Percentiles rank a stretch among this genome's conserved stretches.
Evolutionary conservation across 2,113 vertebrate genomes (phyloP).

Genomic region (Irena cyanogastra): DNA sequence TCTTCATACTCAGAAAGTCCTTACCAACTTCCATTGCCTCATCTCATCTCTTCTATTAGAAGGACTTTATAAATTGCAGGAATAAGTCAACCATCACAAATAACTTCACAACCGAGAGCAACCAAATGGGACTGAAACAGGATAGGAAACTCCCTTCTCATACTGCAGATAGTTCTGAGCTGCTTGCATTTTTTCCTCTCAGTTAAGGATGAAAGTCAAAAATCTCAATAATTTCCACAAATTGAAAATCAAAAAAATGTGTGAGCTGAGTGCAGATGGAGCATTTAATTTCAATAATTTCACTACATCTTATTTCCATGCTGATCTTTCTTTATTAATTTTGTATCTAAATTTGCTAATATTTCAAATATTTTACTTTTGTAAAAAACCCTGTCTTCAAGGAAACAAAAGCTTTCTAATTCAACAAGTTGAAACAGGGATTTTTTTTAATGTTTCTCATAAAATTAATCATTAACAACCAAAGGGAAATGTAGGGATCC

Average conservation of each 20-base stretch:
- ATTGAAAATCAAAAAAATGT: neutral
- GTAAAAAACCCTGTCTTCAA: neutral
- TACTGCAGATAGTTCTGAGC: neutral
- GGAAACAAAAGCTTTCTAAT: neutral
- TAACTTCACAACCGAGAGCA: neutral
- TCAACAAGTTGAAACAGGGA: neutral
- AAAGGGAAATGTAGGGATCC: neutral
- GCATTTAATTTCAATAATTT: neutral
- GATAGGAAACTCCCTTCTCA: neutral
- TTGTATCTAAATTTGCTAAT: neutral
- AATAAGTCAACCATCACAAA: constrained; percentile 1
- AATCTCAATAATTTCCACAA: neutral
- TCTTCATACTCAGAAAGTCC: constrained; percentile 14
- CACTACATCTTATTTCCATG: neutral
- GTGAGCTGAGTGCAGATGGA: neutral
- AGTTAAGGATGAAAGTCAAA: neutral
- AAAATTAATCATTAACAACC: neutral
- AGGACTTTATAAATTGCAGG: constrained; percentile 17
- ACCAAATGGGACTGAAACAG: neutral
- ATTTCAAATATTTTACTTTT: neutral
- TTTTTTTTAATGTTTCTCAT: neutral
- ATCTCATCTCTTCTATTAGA: constrained; percentile 7
- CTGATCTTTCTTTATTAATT: neutral
- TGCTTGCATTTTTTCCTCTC: neutral
- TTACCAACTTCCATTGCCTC: constrained; percentile 50